Evolutionary conservation across 2,113 vertebrate genomes (phyloP).

Genomic region (Morone saxatilis): DNA sequence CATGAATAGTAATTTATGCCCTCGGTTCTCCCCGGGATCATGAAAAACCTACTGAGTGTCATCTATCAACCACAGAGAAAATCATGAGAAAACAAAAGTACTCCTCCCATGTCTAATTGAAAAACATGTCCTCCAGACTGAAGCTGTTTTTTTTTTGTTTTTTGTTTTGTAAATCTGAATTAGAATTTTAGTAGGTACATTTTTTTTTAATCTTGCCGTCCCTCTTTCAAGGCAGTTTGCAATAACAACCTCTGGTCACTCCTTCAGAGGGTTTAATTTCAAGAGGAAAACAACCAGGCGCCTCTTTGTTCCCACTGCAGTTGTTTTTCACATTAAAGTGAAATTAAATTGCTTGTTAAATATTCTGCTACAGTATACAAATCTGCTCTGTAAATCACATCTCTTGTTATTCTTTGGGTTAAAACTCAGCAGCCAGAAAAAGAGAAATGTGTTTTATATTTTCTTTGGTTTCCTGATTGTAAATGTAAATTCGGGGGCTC

Average conservation of each 20-base stretch:
- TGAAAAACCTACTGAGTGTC: background rate
- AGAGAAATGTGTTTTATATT: no score
- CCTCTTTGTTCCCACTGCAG: background rate
- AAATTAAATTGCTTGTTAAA: no score
- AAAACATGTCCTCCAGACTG: constrained; percentile 46
- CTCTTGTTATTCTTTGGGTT: background rate
- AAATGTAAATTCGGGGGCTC: background rate
- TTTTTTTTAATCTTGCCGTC: constrained; percentile 2
- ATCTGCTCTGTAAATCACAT: background rate
- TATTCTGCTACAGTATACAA: background rate
- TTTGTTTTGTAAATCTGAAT: constrained; percentile 16
- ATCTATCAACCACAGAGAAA: constrained; percentile 34
- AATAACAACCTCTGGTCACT: constrained; percentile 44
- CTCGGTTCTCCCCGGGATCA: constrained; percentile 9
- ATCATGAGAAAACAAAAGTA: constrained; percentile 11
- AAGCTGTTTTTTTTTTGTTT: constrained; percentile 6
- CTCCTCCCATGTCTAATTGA: constrained; percentile 42
- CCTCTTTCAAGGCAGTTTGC: constrained; percentile 30
- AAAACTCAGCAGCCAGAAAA: no score
- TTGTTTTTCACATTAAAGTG: no score
- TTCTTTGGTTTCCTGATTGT: background rate
- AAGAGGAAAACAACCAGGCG: constrained; percentile 20
- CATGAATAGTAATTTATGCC: constrained; percentile 31
- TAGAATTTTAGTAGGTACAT: constrained; percentile 41
- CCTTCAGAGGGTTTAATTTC: constrained; percentile 33